Conservation (phyloP, 2,797 vertebrate genomes). For the Okamejei kenojei region DNA sequence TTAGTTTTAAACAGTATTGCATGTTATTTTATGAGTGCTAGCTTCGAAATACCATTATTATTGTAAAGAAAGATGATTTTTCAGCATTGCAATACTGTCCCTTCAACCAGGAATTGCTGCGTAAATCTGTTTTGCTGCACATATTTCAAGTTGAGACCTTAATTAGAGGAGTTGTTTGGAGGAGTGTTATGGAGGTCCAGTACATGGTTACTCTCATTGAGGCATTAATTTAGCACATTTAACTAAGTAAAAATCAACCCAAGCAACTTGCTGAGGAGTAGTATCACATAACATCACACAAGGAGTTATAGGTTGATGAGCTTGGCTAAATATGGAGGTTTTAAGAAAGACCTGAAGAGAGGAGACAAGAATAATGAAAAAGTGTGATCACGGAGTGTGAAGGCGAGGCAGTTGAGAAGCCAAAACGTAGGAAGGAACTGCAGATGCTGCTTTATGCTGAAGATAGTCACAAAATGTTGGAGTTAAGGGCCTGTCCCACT, state of each 20-base stretch:
- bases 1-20: neutral
- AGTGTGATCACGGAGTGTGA: neutral
- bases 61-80: neutral
- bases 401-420: neutral
- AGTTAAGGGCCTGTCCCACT: no score
- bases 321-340: neutral
- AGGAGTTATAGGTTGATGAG: neutral
- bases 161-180: neutral
- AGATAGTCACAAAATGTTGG: no score
- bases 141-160: neutral
- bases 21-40: neutral
- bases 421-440: no score
- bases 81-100: neutral
- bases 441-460: no score
- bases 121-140: neutral
- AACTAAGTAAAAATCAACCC: no score
- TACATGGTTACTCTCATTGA: neutral
- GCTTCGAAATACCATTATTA: neutral
- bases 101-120: neutral
- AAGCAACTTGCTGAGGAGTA: no score
- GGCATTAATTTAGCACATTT: no score
- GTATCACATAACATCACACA: no score
- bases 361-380: neutral
- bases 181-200: neutral
- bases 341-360: neutral